phyloP scores from a whole-genome alignment of 30 jellyfish, hydroid and myxozoan genomes.

The Aurelia aurita complex sp. Pacific region DNA sequence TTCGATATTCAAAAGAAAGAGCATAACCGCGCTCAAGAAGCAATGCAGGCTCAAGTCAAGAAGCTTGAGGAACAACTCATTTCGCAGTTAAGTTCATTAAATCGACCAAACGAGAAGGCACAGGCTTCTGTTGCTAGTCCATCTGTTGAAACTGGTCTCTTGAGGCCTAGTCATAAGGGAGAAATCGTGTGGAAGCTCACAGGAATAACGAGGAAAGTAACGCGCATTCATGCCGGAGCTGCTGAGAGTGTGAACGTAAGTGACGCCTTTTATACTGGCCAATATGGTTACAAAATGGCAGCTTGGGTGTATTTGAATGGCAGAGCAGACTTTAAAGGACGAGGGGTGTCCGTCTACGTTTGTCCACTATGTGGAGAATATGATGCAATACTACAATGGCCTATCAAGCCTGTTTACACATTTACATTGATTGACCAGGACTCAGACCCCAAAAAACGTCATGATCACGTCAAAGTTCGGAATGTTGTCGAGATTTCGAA shows the following conservation, averaged over 20 bases:
- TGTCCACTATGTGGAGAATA: constrained; percentile 90
- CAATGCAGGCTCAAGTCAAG: constrained; percentile 65
- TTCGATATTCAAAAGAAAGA: constrained; percentile 76
- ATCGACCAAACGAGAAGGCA: not conserved
- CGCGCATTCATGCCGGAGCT: constrained; percentile 76
- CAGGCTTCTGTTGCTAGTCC: not conserved
- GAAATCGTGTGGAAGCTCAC: constrained; percentile 82
- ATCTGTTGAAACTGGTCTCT: not conserved
- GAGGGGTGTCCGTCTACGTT: constrained; percentile 84
- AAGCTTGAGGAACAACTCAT: constrained; percentile 59
- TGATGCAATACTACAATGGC: constrained; percentile 95
- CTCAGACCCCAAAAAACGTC: constrained; percentile 53
- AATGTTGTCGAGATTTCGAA: constrained; percentile 81
- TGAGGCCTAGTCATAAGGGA: constrained; percentile 14
- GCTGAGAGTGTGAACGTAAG: constrained; percentile 82
- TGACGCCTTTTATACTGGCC: constrained; percentile 75
- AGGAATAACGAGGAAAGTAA: constrained; percentile 76
- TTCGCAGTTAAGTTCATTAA: not conserved
- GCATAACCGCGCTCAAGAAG: constrained; percentile 74
- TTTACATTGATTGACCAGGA: constrained; percentile 87
- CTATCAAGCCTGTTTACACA: constrained; percentile 76
- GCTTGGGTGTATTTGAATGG: constrained; percentile 94
- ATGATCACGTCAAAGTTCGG: constrained; percentile 86
- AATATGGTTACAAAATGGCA: constrained; percentile 88
- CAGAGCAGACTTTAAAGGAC: constrained; percentile 83